These are phyloP conservation scores for Cyclura pinguis DNA, from an alignment of 2,797 vertebrate genomes.

Conservation along the genomic window DNA sequence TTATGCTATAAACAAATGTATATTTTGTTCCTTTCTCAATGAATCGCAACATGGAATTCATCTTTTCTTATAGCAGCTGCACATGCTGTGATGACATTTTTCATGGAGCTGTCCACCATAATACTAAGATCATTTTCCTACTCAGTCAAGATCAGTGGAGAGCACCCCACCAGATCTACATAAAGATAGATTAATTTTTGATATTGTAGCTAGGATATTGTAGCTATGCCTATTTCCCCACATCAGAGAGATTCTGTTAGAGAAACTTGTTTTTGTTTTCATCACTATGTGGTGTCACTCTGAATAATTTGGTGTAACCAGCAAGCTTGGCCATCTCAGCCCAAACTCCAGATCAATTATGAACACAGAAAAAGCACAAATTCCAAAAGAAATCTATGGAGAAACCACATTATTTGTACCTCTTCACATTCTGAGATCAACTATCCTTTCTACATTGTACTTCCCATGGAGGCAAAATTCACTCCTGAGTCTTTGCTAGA, in stretches of 20 bases:
- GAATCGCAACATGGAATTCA: too few relatives aligned
- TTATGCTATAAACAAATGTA: too few relatives aligned
- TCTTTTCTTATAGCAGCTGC: not conserved
- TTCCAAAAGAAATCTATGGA: not conserved
- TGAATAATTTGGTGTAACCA: not conserved
- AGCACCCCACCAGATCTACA: not conserved
- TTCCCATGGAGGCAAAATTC: not conserved
- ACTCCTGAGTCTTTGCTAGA: not conserved
- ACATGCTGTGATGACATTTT: not conserved
- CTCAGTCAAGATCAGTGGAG: not conserved
- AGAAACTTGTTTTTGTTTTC: not conserved
- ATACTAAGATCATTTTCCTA: not conserved
- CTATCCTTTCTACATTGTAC: not conserved
- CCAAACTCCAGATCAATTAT: not conserved
- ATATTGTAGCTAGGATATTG: too few relatives aligned
- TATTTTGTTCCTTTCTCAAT: not conserved
- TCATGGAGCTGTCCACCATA: not conserved
- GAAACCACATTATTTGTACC: not conserved
- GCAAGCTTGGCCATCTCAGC: not conserved
- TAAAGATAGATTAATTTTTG: not conserved
- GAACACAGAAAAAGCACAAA: not conserved
- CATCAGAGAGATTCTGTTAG: not conserved
- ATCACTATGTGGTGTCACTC: not conserved
- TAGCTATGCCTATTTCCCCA: not conserved
- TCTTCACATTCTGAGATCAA: not conserved